Percentiles rank a stretch among this genome's conserved stretches.
These are phyloP conservation scores for Drosophila diplacantha DNA, from an alignment of 2,888 invertebrate genomes.

Conservation along the genomic window DNA sequence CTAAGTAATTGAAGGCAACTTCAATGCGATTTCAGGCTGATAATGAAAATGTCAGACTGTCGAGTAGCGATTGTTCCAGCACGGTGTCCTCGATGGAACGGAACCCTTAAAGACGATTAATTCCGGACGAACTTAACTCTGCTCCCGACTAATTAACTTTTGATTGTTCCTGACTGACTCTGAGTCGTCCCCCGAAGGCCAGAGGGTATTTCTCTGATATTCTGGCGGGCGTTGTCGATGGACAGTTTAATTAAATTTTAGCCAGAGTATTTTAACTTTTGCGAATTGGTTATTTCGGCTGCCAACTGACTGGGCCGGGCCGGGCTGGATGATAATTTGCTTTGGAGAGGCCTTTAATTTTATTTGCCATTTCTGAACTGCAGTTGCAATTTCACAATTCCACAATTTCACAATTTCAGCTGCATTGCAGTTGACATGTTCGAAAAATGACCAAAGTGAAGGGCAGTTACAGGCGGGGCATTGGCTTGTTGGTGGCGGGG, in stretches of 20 bases:
- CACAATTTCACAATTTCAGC: conserved; percentile 38
- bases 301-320: conserved; percentile 2
- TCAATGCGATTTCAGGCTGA: conserved; percentile 1
- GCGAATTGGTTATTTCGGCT: conserved; percentile 42
- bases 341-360: conserved; percentile 63
- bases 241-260: conserved; percentile 38
- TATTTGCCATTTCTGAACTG: conserved; percentile 63
- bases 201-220: conserved; percentile 6
- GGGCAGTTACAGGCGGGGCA: conserved; percentile 22
- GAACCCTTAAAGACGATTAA: conserved; percentile 32
- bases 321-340: conserved; percentile 51
- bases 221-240: conserved; percentile 19
- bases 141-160: conserved; percentile 33
- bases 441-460: conserved; percentile 48
- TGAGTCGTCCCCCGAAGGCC: conserved; percentile 19
- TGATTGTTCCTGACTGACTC: conserved; percentile 31
- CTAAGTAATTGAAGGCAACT: neutral
- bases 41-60: conserved; percentile 8
- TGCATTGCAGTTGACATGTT: conserved; percentile 68
- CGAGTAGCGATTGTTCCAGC: conserved; percentile 13
- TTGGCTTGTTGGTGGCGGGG: conserved; percentile 26
- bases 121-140: conserved; percentile 32
- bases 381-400: conserved; percentile 48
- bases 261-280: conserved; percentile 29
- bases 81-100: conserved; percentile 8